Evolutionary conservation across 2,888 invertebrate genomes (phyloP).

Genomic region (Allolobophora icterica): DNA sequence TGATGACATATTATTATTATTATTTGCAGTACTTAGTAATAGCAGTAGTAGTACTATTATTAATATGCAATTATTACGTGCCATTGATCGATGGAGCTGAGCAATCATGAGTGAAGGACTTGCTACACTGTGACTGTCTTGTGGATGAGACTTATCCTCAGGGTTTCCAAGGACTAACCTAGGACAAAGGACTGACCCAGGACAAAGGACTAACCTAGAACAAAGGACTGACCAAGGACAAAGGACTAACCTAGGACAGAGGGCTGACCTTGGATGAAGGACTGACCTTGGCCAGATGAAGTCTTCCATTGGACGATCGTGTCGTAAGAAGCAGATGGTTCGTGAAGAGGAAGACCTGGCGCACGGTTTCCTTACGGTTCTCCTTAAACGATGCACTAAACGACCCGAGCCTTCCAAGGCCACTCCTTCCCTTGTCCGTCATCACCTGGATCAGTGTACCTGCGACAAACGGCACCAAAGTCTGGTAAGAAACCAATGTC

Average conservation of each 20-base stretch:
- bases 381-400: slow-evolving; percentile 63
- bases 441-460: slow-evolving; percentile 80
- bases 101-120: too few species aligned
- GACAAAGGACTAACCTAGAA: not conserved
- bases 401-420: slow-evolving; percentile 71
- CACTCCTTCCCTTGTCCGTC: slow-evolving; percentile 70
- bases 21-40: too few species aligned
- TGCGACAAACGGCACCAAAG: slow-evolving; percentile 57
- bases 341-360: slow-evolving; percentile 89
- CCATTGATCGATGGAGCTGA: too few species aligned
- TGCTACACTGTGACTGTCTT: too few species aligned
- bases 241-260: not conserved
- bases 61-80: too few species aligned
- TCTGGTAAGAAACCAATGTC: too few species aligned
- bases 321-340: slow-evolving; percentile 87
- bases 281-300: slow-evolving; percentile 78
- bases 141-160: not conserved
- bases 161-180: not conserved
- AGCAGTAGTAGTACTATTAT: too few species aligned
- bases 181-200: not conserved
- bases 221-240: not conserved
- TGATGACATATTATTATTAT: too few species aligned
- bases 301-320: slow-evolving; percentile 79
- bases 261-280: not conserved
- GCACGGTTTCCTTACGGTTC: slow-evolving; percentile 74